Percentiles rank a stretch among this genome's conserved stretches.
These are phyloP conservation scores for cattle (Bos taurus) DNA, from an alignment of 2,113 vertebrate genomes.

Conservation along the genomic window ARS-UCD2.0 NC_037334.1:29043501-29044000, in stretches of 20 bases:
- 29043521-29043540: slow-evolving; percentile 21
- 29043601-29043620: slow-evolving; percentile 28
- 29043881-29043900: not conserved
- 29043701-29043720: not conserved
- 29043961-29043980: slow-evolving; percentile 40
- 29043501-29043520: not conserved
- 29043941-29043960: slow-evolving; percentile 5
- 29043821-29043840: not conserved
- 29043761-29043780: not conserved
- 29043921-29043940: not conserved
- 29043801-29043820: not conserved
- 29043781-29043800: not conserved
- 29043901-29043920: not conserved
- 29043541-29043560: not conserved
- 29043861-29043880: not conserved
- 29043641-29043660: not conserved
- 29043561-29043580: slow-evolving; percentile 27
- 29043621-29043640: slow-evolving; percentile 39
- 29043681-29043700: not conserved
- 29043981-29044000: slow-evolving; percentile 35
- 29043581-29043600: not conserved
- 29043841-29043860: not conserved
- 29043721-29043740: not conserved
- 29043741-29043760: slow-evolving; percentile 5
- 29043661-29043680: not conserved